These are phyloP conservation scores for Empidonax traillii DNA, from an alignment of 2,113 vertebrate genomes.

Conservation along the genomic window DNA sequence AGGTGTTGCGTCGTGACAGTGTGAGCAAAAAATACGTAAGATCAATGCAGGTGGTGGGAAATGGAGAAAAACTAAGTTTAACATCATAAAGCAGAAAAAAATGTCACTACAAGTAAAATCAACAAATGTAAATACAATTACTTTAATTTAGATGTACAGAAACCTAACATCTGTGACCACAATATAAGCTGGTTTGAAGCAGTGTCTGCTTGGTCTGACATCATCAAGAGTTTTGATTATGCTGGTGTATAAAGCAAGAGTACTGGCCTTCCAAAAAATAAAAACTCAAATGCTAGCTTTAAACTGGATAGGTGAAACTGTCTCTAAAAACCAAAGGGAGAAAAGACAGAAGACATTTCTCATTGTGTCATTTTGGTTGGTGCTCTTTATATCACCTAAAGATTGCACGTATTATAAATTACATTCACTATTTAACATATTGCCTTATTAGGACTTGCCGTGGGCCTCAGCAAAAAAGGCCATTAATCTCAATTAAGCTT, in stretches of 20 bases:
- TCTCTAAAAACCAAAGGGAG: neutral
- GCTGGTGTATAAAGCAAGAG: neutral
- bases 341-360: neutral
- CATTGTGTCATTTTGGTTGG: neutral
- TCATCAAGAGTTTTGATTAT: neutral
- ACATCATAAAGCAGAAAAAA: neutral
- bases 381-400: neutral
- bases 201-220: neutral
- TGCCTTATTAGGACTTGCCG: neutral
- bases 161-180: neutral
- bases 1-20: rapidly evolving
- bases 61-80: neutral
- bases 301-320: neutral
- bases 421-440: neutral
- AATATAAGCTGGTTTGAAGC: neutral
- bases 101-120: neutral
- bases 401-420: neutral
- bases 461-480: neutral
- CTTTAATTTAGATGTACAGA: neutral
- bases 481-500: neutral
- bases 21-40: neutral
- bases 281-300: neutral
- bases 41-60: neutral
- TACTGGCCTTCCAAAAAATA: neutral
- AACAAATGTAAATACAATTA: neutral